A percentile compares a stretch with the other conserved stretches of the same genome.
Conservation (phyloP, 1,140 invertebrate genomes). For the Cepaea nemoralis region DNA sequence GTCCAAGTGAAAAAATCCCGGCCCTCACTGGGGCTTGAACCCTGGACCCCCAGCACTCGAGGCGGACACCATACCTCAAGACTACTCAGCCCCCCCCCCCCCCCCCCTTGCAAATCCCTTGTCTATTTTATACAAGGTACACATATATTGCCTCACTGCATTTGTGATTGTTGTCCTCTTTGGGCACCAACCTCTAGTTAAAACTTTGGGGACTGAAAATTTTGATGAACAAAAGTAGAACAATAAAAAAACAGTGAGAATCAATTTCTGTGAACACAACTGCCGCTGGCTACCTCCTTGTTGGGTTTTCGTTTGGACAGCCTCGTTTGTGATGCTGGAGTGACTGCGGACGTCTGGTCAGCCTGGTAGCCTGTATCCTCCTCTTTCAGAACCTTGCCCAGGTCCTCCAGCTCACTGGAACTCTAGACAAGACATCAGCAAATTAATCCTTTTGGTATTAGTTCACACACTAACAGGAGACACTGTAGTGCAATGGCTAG, state of each 20-base stretch:
- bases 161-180: no score
- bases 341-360: conserved; percentile 53
- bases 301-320: conserved; percentile 50
- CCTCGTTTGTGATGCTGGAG: conserved; percentile 38
- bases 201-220: no score
- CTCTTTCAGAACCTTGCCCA: conserved; percentile 89
- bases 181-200: no score
- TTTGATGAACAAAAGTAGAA: conserved; percentile 21
- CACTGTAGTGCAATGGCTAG: no score
- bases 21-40: no score
- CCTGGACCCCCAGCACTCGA: no score
- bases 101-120: no score
- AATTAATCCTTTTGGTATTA: background rate
- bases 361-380: conserved; percentile 69
- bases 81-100: no score
- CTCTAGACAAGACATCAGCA: conserved; percentile 47
- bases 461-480: no score
- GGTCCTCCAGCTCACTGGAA: conserved; percentile 78
- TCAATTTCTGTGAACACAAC: conserved; percentile 12
- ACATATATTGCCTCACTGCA: conserved; percentile 46
- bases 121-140: no score
- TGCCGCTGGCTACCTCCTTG: conserved; percentile 47
- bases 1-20: no score
- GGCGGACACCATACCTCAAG: no score
- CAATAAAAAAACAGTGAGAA: conserved; percentile 1